Evolutionary conservation across 1,140 invertebrate genomes (phyloP).

Genomic region (Drosophila erecta): DNA sequence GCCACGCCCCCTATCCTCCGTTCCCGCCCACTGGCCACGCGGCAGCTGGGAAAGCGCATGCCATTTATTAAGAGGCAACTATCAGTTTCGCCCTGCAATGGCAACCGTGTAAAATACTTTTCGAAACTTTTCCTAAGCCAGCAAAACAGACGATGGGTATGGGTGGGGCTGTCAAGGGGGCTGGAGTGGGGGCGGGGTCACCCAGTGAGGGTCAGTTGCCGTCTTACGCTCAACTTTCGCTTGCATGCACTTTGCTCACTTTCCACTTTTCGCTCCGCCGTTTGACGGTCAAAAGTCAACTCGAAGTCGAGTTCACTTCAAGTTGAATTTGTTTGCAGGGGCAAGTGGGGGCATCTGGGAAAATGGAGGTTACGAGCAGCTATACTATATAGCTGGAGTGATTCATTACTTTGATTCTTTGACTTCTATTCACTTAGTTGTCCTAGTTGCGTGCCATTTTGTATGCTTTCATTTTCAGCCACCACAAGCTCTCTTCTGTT

Average conservation of each 20-base stretch:
- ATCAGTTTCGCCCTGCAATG: constrained; percentile 66
- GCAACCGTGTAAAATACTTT: constrained; percentile 75
- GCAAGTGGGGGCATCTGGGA: constrained; percentile 47
- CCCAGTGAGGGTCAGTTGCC: constrained; percentile 62
- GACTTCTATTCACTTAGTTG: constrained; percentile 76
- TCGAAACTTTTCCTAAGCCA: constrained; percentile 66
- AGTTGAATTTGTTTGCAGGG: constrained; percentile 80
- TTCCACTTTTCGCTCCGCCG: constrained; percentile 64
- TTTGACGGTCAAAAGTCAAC: constrained; percentile 83
- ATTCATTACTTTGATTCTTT: constrained; percentile 81
- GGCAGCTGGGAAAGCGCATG: constrained; percentile 34
- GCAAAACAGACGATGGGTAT: constrained; percentile 34
- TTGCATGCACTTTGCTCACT: constrained; percentile 80
- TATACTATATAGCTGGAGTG: constrained; percentile 43
- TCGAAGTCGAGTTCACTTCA: constrained; percentile 82
- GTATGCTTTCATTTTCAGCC: constrained; percentile 62
- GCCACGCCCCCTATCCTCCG: not conserved
- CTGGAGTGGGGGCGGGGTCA: constrained; percentile 23
- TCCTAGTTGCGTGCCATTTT: constrained; percentile 58
- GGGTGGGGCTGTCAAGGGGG: not conserved
- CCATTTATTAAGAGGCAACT: constrained; percentile 76
- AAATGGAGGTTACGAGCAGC: not conserved
- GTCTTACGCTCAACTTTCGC: constrained; percentile 77
- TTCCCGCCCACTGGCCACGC: not conserved
- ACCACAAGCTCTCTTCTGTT: constrained; percentile 1